phyloP scores from a whole-genome alignment of 2,113 vertebrate species.

The Crypturellus undulatus region DNA sequence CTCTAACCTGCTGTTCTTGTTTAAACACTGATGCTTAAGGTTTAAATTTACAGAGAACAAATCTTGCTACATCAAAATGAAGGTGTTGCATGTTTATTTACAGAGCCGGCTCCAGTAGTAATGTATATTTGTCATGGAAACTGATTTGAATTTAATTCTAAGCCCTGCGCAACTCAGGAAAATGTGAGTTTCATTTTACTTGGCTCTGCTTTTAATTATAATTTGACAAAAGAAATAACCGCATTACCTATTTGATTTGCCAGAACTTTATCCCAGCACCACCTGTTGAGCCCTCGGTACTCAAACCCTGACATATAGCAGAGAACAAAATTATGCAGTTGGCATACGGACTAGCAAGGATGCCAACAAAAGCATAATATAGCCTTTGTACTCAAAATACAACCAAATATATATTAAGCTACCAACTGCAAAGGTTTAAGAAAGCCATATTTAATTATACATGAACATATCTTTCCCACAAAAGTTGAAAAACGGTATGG shows the following conservation, averaged over 20 bases:
- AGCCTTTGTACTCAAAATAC: slow-evolving; percentile 80
- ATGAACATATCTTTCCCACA: slow-evolving; percentile 59
- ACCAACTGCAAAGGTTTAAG: slow-evolving; percentile 82
- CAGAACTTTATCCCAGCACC: slow-evolving; percentile 81
- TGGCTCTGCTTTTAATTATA: slow-evolving; percentile 81
- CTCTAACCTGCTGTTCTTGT: neutral
- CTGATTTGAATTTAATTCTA: slow-evolving; percentile 68
- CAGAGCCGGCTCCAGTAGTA: slow-evolving; percentile 45
- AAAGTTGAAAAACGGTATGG: slow-evolving; percentile 45
- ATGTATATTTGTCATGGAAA: slow-evolving; percentile 70
- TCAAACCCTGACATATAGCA: slow-evolving; percentile 78
- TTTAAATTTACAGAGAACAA: slow-evolving; percentile 37
- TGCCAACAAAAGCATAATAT: slow-evolving; percentile 83
- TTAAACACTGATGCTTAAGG: slow-evolving; percentile 16
- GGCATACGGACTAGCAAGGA: slow-evolving; percentile 67
- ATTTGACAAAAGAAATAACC: slow-evolving; percentile 84
- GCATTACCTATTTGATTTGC: slow-evolving; percentile 81
- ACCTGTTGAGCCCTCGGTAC: slow-evolving; percentile 81
- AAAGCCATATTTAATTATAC: slow-evolving; percentile 80
- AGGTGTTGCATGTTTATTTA: slow-evolving; percentile 62
- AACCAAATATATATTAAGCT: slow-evolving; percentile 80
- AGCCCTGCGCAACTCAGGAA: slow-evolving; percentile 46
- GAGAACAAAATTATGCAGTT: slow-evolving; percentile 77
- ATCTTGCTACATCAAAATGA: slow-evolving; percentile 46
- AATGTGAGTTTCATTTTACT: slow-evolving; percentile 78